A percentile compares a stretch with the other conserved stretches of the same genome.
phyloP scores from a whole-genome alignment of 2,797 vertebrate species.

The Atherinosoma microstoma region DNA sequence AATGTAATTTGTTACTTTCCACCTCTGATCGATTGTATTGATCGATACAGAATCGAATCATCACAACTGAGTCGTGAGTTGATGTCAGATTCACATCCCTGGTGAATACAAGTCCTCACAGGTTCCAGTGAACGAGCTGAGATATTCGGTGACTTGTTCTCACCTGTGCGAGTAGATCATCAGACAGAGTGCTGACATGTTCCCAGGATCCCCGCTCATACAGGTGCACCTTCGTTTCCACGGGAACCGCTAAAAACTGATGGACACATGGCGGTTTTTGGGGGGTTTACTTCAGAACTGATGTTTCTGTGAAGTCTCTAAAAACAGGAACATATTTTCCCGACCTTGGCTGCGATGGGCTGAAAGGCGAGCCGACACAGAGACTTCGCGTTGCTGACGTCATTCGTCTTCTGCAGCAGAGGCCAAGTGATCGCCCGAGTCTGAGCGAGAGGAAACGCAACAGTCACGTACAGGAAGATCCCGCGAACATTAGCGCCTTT shows the following conservation, averaged over 20 bases:
- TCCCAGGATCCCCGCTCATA: slow-evolving; percentile 91
- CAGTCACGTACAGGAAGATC: background rate
- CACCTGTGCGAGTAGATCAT: slow-evolving; percentile 89
- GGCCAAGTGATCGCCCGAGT: slow-evolving; percentile 86
- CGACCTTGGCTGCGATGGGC: slow-evolving; percentile 86
- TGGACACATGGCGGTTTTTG: background rate
- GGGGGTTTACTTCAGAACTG: background rate
- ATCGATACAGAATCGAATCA: too few relatives aligned
- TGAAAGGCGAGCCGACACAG: slow-evolving; percentile 95
- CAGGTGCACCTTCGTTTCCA: slow-evolving; percentile 88
- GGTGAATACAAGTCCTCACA: too few relatives aligned
- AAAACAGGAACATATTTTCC: background rate
- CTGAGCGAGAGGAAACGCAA: slow-evolving; percentile 70
- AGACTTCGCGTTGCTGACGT: slow-evolving; percentile 90
- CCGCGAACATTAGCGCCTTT: too few relatives aligned
- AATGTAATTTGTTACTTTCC: too few relatives aligned
- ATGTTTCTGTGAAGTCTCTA: background rate
- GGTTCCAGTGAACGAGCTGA: too few relatives aligned
- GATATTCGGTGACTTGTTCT: slow-evolving; percentile 24
- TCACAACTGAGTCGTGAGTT: too few relatives aligned
- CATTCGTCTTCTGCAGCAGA: slow-evolving; percentile 91
- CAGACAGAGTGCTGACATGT: slow-evolving; percentile 82
- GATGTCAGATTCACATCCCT: too few relatives aligned
- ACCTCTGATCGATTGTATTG: too few relatives aligned
- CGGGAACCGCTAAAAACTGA: slow-evolving; percentile 93